Evolutionary conservation across 2,797 vertebrate genomes (phyloP).

Genomic region (Melanotaenia nigrans): DNA sequence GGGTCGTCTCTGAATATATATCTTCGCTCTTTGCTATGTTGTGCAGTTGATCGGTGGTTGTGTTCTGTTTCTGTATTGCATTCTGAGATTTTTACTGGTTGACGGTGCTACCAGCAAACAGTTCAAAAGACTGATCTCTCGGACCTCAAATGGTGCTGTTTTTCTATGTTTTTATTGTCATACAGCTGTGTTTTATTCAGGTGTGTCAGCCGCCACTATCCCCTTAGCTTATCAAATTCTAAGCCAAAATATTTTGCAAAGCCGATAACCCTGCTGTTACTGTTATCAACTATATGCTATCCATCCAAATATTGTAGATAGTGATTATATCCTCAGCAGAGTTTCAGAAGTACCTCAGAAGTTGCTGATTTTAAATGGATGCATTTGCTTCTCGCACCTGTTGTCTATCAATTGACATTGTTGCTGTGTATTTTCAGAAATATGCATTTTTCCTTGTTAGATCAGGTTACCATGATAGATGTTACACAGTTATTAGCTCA

Average conservation of each 20-base stretch:
- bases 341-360: conserved; percentile 80
- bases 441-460: conserved; percentile 75
- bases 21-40: conserved; percentile 78
- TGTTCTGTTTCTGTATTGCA: conserved; percentile 77
- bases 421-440: conserved; percentile 72
- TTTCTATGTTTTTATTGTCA: conserved; percentile 84
- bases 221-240: conserved; percentile 72
- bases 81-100: conserved; percentile 82
- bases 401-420: conserved; percentile 61
- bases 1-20: conserved; percentile 74
- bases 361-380: conserved; percentile 69
- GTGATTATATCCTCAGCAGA: conserved; percentile 75
- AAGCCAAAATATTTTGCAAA: conserved; percentile 76
- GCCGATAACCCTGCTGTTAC: conserved; percentile 69
- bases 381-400: conserved; percentile 70
- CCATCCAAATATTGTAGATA: conserved; percentile 83
- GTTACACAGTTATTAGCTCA: conserved; percentile 48
- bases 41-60: conserved; percentile 78
- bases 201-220: conserved; percentile 72
- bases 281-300: conserved; percentile 75
- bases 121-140: conserved; percentile 79
- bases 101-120: conserved; percentile 88
- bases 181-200: conserved; percentile 77
- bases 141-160: conserved; percentile 89
- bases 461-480: conserved; percentile 66